Conservation (phyloP, 1,140 invertebrate species). For the Araneus ventricosus region DNA sequence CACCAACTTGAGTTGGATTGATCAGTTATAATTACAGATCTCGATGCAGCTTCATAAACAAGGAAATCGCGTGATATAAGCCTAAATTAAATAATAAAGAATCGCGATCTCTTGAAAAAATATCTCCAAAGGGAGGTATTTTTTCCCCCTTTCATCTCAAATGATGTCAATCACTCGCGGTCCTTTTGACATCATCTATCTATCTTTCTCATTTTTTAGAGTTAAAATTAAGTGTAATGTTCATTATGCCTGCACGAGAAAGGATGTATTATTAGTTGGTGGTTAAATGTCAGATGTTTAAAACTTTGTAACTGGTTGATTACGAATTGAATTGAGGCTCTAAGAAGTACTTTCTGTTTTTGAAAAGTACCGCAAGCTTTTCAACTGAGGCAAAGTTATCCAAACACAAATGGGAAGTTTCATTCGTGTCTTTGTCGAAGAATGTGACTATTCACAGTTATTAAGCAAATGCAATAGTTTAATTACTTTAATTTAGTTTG, state of each 20-base stretch:
- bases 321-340: not conserved
- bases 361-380: too few relatives aligned
- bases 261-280: not conserved
- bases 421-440: too few relatives aligned
- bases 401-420: too few relatives aligned
- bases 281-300: not conserved
- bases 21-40: constrained; percentile 11
- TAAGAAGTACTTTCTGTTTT: too few relatives aligned
- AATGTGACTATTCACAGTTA: too few relatives aligned
- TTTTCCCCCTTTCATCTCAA: not conserved
- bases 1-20: not conserved
- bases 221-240: not conserved
- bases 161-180: constrained; percentile 13
- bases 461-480: too few relatives aligned
- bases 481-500: too few relatives aligned
- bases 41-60: not conserved
- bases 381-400: too few relatives aligned
- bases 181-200: not conserved
- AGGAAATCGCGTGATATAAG: constrained; percentile 15
- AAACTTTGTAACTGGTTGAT: not conserved
- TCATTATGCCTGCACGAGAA: not conserved
- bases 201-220: not conserved
- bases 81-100: constrained; percentile 9
- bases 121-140: not conserved
- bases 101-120: not conserved